A percentile compares a stretch with the other conserved stretches of the same genome.
Conservation (phyloP, 2,888 invertebrate species). For the Platycnemis pennipes region DNA sequence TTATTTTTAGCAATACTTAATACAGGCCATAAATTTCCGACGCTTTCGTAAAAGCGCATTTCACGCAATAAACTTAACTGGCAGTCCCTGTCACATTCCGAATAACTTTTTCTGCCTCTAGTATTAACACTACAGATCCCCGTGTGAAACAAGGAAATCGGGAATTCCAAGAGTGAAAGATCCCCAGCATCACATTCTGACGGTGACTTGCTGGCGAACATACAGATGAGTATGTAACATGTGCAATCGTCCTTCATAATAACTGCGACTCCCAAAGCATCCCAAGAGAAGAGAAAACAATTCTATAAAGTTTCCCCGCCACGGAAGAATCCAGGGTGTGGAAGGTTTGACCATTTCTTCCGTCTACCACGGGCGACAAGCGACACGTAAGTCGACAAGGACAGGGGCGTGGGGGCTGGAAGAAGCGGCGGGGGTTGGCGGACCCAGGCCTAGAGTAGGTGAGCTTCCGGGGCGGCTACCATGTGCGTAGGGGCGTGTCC, state of each 20-base stretch:
- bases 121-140: no score
- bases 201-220: no score
- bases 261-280: not conserved
- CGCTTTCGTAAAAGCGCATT: no score
- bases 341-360: not conserved
- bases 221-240: no score
- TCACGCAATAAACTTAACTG: no score
- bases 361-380: slow-evolving; percentile 42
- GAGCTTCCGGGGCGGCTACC: slow-evolving; percentile 62
- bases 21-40: no score
- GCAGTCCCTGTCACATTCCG: no score
- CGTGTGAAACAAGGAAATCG: no score
- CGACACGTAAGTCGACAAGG: not conserved
- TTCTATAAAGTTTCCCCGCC: not conserved
- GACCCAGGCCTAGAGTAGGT: not conserved
- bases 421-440: not conserved
- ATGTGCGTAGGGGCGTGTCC: slow-evolving; percentile 60
- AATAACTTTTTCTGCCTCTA: no score
- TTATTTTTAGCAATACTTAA: no score
- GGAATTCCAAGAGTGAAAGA: no score
- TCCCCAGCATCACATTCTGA: no score
- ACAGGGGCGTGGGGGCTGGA: not conserved
- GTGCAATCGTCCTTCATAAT: not conserved
- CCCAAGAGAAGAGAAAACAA: not conserved
- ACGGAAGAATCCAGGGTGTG: not conserved